Conservation (phyloP, 2,888 invertebrate species). For the Dyspetes luteomarginatus region DNA sequence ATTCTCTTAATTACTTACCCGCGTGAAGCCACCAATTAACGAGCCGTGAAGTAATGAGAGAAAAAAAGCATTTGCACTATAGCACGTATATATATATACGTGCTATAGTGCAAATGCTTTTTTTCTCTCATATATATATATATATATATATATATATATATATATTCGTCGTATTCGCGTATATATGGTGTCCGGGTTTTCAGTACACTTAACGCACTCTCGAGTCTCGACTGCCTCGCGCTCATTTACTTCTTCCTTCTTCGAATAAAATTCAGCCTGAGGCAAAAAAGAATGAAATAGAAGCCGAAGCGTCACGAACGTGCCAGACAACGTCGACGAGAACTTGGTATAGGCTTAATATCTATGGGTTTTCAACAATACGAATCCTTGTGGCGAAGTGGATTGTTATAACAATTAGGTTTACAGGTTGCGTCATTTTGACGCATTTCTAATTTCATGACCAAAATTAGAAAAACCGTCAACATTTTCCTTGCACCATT, state of each 20-base stretch:
- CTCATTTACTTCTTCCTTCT: conserved; percentile 59
- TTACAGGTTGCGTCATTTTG: no score
- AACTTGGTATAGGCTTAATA: conserved; percentile 3
- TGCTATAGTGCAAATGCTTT: no score
- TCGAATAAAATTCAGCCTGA: conserved; percentile 47
- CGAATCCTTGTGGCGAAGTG: no score
- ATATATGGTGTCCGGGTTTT: conserved; percentile 11
- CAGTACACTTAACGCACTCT: conserved; percentile 38
- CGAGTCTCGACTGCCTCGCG: conserved; percentile 57
- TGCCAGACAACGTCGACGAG: background rate
- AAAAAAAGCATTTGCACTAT: conserved; percentile 18
- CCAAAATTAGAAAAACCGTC: no score
- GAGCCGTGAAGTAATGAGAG: conserved; percentile 62
- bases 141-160: background rate
- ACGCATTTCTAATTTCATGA: no score
- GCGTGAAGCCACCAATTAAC: conserved; percentile 68
- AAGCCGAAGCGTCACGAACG: conserved; percentile 14
- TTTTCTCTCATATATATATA: background rate
- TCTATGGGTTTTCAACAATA: conserved; percentile 3
- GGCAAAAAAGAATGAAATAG: background rate
- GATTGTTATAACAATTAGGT: no score
- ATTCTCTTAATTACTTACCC: conserved; percentile 67
- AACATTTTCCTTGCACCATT: no score
- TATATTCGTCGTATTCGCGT: conserved; percentile 20
- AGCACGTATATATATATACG: background rate